These are phyloP conservation scores for Gulo gulo DNA, from an alignment of 2,113 vertebrate species.

Conservation along the genomic window DNA sequence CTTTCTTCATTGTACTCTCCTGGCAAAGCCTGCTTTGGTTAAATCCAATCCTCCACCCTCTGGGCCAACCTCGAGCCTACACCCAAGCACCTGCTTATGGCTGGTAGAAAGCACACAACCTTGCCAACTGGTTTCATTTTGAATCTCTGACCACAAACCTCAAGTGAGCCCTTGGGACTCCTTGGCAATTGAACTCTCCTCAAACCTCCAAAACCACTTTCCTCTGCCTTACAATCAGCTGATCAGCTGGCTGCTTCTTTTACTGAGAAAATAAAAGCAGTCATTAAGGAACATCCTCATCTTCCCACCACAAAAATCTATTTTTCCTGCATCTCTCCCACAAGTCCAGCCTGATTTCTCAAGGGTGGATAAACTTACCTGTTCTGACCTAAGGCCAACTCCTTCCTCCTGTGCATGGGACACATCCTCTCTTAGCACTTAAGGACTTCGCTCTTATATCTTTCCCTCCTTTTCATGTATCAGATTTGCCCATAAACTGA, in stretches of 20 bases:
- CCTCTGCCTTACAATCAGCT: not conserved
- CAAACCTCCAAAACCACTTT: conserved; percentile 54
- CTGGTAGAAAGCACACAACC: not conserved
- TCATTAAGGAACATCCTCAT: not conserved
- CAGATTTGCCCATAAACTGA: not conserved
- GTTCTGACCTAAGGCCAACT: not conserved
- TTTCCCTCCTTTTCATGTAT: not conserved
- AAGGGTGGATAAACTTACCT: not conserved
- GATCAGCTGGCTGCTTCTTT: not conserved
- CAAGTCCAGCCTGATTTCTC: not conserved
- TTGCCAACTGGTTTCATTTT: not conserved
- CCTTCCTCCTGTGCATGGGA: not conserved
- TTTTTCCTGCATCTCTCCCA: not conserved
- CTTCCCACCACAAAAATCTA: not conserved
- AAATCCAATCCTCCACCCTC: not conserved
- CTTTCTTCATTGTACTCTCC: not conserved
- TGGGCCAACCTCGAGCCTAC: not conserved
- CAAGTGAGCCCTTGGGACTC: conserved; percentile 61
- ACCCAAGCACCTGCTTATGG: no score
- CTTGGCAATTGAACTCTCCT: not conserved
- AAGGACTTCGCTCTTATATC: not conserved
- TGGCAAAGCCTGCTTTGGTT: not conserved
- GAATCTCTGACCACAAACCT: conserved; percentile 63
- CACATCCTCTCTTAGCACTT: not conserved
- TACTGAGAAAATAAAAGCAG: not conserved